Conservation (phyloP, 2,797 vertebrate species). For the Lutra lutra region DNA sequence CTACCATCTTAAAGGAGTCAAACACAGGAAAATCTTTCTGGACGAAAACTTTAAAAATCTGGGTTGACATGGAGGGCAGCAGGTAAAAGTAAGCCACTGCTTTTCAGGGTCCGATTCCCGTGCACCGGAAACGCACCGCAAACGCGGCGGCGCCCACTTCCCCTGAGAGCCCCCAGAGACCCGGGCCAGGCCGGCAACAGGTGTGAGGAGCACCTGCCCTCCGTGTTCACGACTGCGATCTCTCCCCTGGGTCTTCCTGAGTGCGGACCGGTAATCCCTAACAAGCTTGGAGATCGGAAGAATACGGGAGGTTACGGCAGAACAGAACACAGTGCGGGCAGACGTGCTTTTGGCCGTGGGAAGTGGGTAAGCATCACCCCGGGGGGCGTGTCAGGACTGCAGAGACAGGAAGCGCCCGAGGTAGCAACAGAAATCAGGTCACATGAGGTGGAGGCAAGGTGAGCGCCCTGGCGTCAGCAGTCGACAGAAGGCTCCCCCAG, state of each 20-base stretch:
- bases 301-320: neutral
- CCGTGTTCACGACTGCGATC: neutral
- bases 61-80: neutral
- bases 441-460: neutral
- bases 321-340: neutral
- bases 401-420: neutral
- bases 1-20: neutral
- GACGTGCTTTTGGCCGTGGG: neutral
- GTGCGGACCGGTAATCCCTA: neutral
- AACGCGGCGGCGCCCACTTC: neutral
- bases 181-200: neutral
- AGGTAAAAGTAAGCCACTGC: neutral
- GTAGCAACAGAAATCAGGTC: neutral
- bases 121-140: neutral
- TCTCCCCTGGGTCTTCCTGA: neutral
- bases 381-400: neutral
- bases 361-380: neutral
- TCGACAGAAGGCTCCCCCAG: neutral
- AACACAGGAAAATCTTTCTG: neutral
- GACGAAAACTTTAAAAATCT: slow-evolving; percentile 28
- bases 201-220: neutral
- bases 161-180: neutral
- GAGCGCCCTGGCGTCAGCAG: neutral
- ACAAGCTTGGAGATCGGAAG: neutral
- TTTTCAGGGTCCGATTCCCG: neutral